Percentiles rank a stretch among this genome's conserved stretches.
Evolutionary conservation across 2,888 invertebrate genomes (phyloP).

Genomic region (Liodrosophila aerea): DNA sequence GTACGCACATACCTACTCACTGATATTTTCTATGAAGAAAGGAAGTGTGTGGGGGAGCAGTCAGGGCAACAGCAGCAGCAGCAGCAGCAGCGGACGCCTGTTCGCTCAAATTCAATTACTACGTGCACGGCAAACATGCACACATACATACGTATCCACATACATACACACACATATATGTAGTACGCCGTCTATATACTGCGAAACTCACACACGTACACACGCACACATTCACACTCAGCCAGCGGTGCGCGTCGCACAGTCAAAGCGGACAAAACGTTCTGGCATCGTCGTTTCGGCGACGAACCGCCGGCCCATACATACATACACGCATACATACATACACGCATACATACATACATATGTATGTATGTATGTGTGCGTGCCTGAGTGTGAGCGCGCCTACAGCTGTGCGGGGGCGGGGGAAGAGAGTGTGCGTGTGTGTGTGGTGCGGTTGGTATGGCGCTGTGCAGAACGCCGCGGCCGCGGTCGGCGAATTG

Average conservation of each 20-base stretch:
- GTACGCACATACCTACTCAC: slow-evolving; percentile 9
- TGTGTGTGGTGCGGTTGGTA: slow-evolving; percentile 29
- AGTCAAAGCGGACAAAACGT: slow-evolving; percentile 62
- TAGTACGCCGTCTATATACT: slow-evolving; percentile 17
- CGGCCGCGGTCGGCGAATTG: slow-evolving; percentile 68
- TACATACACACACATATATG: slow-evolving; percentile 6
- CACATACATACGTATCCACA: slow-evolving; percentile 15
- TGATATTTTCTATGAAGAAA: slow-evolving; percentile 37
- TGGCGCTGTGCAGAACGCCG: slow-evolving; percentile 57
- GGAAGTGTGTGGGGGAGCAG: slow-evolving; percentile 39
- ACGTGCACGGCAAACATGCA: slow-evolving; percentile 52
- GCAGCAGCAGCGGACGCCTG: slow-evolving; percentile 46
- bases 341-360: slow-evolving; percentile 15
- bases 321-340: slow-evolving; percentile 16
- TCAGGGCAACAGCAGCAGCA: slow-evolving; percentile 32
- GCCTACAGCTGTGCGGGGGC: slow-evolving; percentile 35
- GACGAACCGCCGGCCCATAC: slow-evolving; percentile 62
- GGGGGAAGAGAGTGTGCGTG: slow-evolving; percentile 17
- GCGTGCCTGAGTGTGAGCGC: slow-evolving; percentile 48
- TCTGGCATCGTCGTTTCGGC: slow-evolving; percentile 52
- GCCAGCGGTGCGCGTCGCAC: slow-evolving; percentile 50
- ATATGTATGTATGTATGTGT: slow-evolving; percentile 25
- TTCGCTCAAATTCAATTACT: slow-evolving; percentile 62
- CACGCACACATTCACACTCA: slow-evolving; percentile 25
- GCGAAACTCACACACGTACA: slow-evolving; percentile 30